Conservation (phyloP, 2,888 invertebrate species). For the Heliconius sara region DNA sequence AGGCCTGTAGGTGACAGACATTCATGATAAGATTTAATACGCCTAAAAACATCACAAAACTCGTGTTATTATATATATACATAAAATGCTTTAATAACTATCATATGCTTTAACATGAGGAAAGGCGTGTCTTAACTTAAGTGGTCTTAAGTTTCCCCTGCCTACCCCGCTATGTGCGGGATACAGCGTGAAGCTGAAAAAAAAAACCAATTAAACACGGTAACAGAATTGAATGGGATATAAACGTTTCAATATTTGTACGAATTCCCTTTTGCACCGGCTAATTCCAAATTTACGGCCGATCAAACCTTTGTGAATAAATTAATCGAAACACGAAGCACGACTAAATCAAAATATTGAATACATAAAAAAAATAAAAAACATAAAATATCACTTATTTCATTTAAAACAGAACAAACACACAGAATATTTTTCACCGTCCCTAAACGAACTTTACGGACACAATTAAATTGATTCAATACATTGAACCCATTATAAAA, state of each 20-base stretch:
- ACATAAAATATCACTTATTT: conserved; percentile 5
- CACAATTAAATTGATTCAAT: conserved; percentile 10
- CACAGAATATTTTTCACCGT: not conserved
- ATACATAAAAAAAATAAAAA: not conserved
- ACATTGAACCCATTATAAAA: conserved; percentile 21
- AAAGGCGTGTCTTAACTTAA: too few species aligned
- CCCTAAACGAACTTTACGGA: not conserved
- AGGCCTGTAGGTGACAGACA: conserved; percentile 19
- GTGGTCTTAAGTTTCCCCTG: too few species aligned
- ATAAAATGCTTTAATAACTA: not conserved
- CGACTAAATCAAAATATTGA: conserved; percentile 8
- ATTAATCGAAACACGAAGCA: conserved; percentile 11
- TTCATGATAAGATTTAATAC: conserved; percentile 18
- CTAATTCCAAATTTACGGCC: conserved; percentile 7
- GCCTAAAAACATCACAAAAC: conserved; percentile 5
- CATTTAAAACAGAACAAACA: not conserved
- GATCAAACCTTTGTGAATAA: conserved; percentile 18
- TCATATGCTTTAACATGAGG: not conserved
- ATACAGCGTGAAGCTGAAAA: too few species aligned
- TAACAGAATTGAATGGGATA: not conserved
- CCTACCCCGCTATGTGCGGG: too few species aligned
- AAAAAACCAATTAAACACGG: not conserved
- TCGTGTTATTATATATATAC: not conserved
- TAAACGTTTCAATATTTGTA: conserved; percentile 7
- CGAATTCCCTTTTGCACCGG: conserved; percentile 11